phyloP scores from a whole-genome alignment of 2,797 vertebrate species.

The Pteronotus mesoamericanus region DNA sequence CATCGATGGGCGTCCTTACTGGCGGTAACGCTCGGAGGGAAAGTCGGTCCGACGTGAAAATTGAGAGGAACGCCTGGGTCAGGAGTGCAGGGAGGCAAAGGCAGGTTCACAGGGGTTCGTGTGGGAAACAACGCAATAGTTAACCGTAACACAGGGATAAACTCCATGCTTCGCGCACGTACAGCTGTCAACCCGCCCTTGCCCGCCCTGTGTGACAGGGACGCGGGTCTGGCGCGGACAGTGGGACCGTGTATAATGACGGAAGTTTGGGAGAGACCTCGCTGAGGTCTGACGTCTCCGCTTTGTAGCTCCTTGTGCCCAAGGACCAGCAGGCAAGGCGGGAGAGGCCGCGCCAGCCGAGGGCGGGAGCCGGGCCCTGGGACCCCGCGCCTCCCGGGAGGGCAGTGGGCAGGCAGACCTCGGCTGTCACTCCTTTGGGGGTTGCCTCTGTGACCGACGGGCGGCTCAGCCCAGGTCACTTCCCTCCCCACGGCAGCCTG shows the following conservation, averaged over 20 bases:
- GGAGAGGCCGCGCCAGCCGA: too few relatives aligned
- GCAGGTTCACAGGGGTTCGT: rapidly evolving
- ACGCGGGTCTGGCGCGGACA: background rate
- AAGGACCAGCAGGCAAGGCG: background rate
- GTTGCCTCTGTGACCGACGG: background rate
- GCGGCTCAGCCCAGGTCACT: background rate
- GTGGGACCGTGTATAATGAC: background rate
- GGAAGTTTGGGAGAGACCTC: background rate
- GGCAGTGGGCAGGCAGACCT: too few relatives aligned
- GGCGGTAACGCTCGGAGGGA: too few relatives aligned
- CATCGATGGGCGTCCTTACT: too few relatives aligned
- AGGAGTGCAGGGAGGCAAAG: too few relatives aligned
- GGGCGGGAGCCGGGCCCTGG: background rate
- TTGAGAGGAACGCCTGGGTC: too few relatives aligned
- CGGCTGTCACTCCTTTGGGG: background rate
- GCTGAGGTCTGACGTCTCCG: background rate
- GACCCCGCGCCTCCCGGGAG: background rate
- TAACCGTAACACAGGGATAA: too few relatives aligned
- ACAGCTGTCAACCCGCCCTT: background rate
- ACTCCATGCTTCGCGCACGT: background rate
- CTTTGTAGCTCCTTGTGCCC: background rate
- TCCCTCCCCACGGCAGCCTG: too few relatives aligned
- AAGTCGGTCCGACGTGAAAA: background rate
- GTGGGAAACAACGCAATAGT: too few relatives aligned
- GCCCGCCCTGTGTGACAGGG: too few relatives aligned